Evolutionary conservation across 1,140 invertebrate genomes (phyloP), one percentile per base, ranked within the genome.

Genomic region (Orchestia grillus): DNA sequence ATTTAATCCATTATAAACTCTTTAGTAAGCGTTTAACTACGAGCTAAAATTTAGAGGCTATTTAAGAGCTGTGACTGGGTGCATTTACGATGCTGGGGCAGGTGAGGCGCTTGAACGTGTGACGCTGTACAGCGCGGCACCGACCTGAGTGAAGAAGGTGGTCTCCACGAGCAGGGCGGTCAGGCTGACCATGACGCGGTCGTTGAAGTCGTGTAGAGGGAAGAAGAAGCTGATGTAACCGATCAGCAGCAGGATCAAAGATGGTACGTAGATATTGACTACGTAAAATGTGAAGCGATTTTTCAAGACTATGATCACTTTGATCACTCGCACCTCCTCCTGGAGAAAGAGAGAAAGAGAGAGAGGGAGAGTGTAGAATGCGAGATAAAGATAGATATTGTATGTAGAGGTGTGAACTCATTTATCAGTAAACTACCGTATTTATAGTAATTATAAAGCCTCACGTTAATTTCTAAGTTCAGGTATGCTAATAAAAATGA

Each of bases 181-280:
- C 23, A 97, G 87, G 91, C 90, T 96, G 41, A 97, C 96, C 92
- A 96, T 96, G 95, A 97, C 92, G 41, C 96, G 95, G 95, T 97
- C 96, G 47, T 95, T 96, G 96, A 97, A 97, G 96, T 96, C 96
- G 28, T 95, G 44, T 11, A 96, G 95, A 42, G 90, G 53, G 90
- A 97, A 97, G 44, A 47, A 97, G 95, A 97, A 97, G 87, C 96
- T 95, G 47, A 96, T 95, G 92, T 96, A 96, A 41, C 96, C 96
- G 62, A 97, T 96, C 95, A 97, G 88, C 88, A 96, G 95, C 8
- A 97, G 43, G 19, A 97, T 95, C 62, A 96, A 87, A 40, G 96
- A 96, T 41, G 96, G 96, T 15, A 97, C 77, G 95, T 97, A 97
- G 62, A 96, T 96, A 62, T 95, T 95, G 47, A 77, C 87, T 95